These are phyloP conservation scores for Merodon equestris DNA, from an alignment of 2,888 invertebrate genomes.

Conservation along the genomic window DNA sequence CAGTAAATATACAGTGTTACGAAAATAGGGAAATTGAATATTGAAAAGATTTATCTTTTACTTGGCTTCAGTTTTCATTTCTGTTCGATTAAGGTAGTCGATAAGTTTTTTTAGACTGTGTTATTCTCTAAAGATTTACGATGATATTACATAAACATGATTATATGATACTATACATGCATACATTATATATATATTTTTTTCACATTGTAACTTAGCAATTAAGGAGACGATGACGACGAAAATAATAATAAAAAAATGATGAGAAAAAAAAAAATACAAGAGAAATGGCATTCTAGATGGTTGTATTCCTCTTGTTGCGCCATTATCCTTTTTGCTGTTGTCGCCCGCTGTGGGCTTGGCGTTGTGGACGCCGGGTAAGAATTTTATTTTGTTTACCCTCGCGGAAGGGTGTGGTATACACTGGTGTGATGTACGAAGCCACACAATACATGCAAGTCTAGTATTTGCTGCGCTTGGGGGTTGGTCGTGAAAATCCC, in stretches of 20 bases:
- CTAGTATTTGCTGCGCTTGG: constrained; percentile 34
- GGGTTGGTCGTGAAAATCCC: constrained; percentile 61
- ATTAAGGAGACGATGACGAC: constrained; percentile 49
- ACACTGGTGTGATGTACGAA: constrained; percentile 43
- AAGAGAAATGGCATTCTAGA: constrained; percentile 32
- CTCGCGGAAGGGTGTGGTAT: constrained; percentile 57
- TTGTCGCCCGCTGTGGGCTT: constrained; percentile 1
- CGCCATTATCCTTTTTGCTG: constrained; percentile 10
- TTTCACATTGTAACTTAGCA: constrained; percentile 68
- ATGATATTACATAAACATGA: constrained; percentile 65
- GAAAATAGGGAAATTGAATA: not conserved
- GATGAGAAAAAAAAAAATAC: constrained; percentile 34
- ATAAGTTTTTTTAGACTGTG: constrained; percentile 66
- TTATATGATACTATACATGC: constrained; percentile 61
- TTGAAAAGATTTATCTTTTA: too few relatives aligned
- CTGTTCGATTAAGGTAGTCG: constrained; percentile 42
- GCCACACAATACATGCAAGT: constrained; percentile 46
- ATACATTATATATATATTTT: constrained; percentile 65
- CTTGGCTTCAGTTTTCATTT: too few relatives aligned
- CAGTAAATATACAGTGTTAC: too few relatives aligned
- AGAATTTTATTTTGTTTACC: constrained; percentile 41
- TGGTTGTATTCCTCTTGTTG: constrained; percentile 27
- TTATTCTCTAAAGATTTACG: constrained; percentile 68
- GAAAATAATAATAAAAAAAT: constrained; percentile 28
- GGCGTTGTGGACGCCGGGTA: constrained; percentile 6